Conservation (phyloP, 2,113 vertebrate genomes). For the Istiophorus platypterus region DNA sequence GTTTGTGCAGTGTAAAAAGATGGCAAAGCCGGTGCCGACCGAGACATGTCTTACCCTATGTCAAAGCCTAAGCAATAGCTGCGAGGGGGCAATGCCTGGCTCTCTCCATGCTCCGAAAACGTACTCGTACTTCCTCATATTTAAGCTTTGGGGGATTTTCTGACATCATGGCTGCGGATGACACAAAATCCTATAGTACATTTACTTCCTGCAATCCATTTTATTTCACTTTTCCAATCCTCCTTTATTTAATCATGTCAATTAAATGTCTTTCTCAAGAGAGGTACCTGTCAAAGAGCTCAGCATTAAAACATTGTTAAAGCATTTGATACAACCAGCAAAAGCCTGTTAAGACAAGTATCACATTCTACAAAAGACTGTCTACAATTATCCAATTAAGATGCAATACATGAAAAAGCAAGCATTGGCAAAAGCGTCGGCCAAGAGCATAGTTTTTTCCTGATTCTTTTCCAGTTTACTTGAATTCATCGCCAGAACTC, state of each 20-base stretch:
- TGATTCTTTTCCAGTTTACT: too few species aligned
- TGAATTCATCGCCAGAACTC: too few species aligned
- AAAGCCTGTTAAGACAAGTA: too few species aligned
- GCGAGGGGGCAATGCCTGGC: conserved; percentile 3
- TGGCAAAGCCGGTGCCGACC: conserved; percentile 41
- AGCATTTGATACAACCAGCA: background rate
- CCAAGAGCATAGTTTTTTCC: too few species aligned
- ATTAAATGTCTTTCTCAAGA: background rate
- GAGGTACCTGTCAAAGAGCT: background rate
- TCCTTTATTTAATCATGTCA: background rate
- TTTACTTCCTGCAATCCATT: background rate
- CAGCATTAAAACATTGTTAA: background rate
- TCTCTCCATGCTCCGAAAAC: background rate
- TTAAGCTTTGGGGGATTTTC: background rate
- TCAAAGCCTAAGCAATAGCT: conserved; percentile 22
- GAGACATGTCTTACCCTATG: background rate
- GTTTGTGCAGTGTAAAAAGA: conserved; percentile 42
- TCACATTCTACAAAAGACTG: too few species aligned
- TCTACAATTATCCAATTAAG: background rate
- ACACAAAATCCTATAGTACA: background rate
- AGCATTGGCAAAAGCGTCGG: too few species aligned
- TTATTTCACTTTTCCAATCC: background rate
- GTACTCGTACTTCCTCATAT: background rate
- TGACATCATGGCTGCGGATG: background rate
- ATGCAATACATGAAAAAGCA: background rate